These are phyloP conservation scores for Neolamprologus tretocephalus DNA, from an alignment of 2,113 vertebrate species.

Conservation along the genomic window DNA sequence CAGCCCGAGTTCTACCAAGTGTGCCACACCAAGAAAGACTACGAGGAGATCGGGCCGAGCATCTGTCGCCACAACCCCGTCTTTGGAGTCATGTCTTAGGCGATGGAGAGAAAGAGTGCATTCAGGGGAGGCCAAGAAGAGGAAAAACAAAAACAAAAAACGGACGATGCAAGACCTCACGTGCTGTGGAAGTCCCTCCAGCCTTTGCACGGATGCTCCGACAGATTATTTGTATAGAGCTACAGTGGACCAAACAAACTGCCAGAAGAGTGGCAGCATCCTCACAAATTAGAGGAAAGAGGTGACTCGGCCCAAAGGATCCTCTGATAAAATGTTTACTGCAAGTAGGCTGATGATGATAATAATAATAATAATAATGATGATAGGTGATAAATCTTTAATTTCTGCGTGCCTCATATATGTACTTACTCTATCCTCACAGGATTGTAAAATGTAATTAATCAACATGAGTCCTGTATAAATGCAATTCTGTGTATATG, in stretches of 20 bases:
- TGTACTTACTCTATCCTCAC: conserved; percentile 35
- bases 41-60: conserved; percentile 98
- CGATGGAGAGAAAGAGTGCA: background rate
- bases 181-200: conserved; percentile 8
- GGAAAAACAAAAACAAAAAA: background rate
- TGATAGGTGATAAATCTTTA: conserved; percentile 36
- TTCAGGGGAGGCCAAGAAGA: background rate
- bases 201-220: conserved; percentile 40
- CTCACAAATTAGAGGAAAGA: conserved; percentile 27
- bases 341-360: conserved; percentile 31
- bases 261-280: background rate
- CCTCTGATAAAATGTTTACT: conserved; percentile 43
- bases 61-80: conserved; percentile 99
- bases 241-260: conserved; percentile 53
- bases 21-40: conserved; percentile 99
- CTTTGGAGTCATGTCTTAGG: conserved; percentile 97
- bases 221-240: conserved; percentile 13
- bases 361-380: background rate
- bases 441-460: conserved; percentile 42
- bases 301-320: conserved; percentile 34
- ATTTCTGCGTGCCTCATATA: conserved; percentile 50
- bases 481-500: conserved; percentile 41
- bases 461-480: conserved; percentile 44
- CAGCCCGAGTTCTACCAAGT: conserved; percentile 99
- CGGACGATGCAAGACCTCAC: background rate